Conservation (phyloP, 2,888 invertebrate species). For the Biston betularia region DNA sequence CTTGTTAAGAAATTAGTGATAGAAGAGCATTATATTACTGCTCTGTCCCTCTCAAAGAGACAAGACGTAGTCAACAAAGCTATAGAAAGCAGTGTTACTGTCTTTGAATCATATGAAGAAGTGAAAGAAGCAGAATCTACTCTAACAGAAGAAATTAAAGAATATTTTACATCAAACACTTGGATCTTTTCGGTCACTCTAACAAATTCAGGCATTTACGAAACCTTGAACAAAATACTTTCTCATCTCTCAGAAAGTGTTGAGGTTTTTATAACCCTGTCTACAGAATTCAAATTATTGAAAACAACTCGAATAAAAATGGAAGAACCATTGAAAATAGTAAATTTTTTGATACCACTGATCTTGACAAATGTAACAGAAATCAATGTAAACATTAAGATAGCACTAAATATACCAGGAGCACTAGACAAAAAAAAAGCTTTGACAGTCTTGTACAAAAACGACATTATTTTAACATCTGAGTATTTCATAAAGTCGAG, state of each 20-base stretch:
- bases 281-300: conserved; percentile 51
- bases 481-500: conserved; percentile 68
- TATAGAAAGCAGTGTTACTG: conserved; percentile 53
- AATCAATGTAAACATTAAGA: conserved; percentile 60
- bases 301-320: conserved; percentile 66
- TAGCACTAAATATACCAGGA: conserved; percentile 66
- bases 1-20: conserved; percentile 57
- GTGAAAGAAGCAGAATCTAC: conserved; percentile 45
- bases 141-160: conserved; percentile 60
- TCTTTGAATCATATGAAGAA: conserved; percentile 69
- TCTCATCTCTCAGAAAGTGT: conserved; percentile 53
- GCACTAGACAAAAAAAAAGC: conserved; percentile 60
- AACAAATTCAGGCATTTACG: conserved; percentile 49
- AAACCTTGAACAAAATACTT: conserved; percentile 57
- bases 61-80: conserved; percentile 67
- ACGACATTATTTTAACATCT: conserved; percentile 56
- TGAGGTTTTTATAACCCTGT: conserved; percentile 64
- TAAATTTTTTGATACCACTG: conserved; percentile 62
- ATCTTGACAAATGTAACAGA: conserved; percentile 45
- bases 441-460: conserved; percentile 65
- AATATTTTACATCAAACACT: conserved; percentile 61
- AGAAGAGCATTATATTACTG: conserved; percentile 66
- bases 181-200: conserved; percentile 64
- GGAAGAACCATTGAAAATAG: conserved; percentile 56
- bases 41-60: conserved; percentile 68